Percentiles rank a stretch among this genome's conserved stretches.
phyloP scores from a whole-genome alignment of 2,113 vertebrate species.

The Pituophis catenifer region DNA sequence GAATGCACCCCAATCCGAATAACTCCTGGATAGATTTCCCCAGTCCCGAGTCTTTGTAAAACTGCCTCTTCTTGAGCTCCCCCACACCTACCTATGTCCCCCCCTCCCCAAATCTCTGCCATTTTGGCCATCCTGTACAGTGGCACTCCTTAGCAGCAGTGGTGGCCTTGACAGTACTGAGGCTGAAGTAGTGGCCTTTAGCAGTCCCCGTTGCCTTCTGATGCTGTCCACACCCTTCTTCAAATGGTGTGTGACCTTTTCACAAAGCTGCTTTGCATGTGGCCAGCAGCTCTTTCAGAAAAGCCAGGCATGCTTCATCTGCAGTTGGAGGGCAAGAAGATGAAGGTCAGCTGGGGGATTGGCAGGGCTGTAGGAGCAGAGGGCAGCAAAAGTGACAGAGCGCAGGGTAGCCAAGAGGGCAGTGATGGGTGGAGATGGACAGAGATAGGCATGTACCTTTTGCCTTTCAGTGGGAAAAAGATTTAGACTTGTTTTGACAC shows the following conservation, averaged over 20 bases:
- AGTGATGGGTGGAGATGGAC: background rate
- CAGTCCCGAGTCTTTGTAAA: no score
- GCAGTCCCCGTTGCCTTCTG: background rate
- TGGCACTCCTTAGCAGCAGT: background rate
- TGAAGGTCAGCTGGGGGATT: background rate
- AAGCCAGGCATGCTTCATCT: background rate
- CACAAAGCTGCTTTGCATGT: background rate
- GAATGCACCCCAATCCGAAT: no score
- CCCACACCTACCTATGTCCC: no score
- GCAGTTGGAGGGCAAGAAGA: background rate
- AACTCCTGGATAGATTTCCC: no score
- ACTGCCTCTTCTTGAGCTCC: no score
- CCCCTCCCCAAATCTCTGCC: background rate
- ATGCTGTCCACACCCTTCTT: background rate
- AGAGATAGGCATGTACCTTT: background rate
- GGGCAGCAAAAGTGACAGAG: background rate
- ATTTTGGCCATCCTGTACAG: background rate
- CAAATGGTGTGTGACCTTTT: background rate
- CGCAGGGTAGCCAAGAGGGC: background rate
- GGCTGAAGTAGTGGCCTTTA: background rate
- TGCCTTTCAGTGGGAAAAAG: background rate
- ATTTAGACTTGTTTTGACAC: background rate
- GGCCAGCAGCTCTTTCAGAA: background rate
- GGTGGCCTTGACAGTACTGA: background rate
- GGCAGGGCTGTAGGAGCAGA: background rate